phyloP scores from a whole-genome alignment of 2,113 vertebrate species.

The Piaya cayana region DNA sequence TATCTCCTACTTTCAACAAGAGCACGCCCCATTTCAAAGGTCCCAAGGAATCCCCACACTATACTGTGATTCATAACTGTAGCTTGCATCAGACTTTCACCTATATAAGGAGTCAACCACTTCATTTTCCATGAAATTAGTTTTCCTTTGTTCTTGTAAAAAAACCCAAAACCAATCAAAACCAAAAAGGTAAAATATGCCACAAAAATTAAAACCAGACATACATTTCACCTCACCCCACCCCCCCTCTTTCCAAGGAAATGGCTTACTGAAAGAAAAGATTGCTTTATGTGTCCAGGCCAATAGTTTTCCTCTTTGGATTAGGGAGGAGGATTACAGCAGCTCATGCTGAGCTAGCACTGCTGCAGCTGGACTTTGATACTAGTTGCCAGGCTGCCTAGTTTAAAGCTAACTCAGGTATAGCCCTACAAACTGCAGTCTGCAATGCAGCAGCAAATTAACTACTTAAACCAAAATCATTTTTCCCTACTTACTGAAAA shows the following conservation, averaged over 20 bases:
- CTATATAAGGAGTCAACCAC: not conserved
- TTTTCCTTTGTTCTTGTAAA: not conserved
- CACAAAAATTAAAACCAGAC: not conserved
- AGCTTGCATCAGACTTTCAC: not conserved
- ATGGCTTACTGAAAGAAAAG: not conserved
- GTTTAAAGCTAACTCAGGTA: not conserved
- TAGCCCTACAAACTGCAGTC: not conserved
- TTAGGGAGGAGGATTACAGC: not conserved
- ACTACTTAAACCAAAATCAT: not conserved
- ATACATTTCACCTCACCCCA: not conserved
- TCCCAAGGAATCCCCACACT: not conserved
- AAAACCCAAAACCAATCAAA: no score
- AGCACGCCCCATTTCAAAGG: not conserved
- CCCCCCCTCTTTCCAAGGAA: not conserved
- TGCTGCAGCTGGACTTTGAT: not conserved
- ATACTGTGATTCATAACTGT: rapidly evolving
- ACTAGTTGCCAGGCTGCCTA: not conserved
- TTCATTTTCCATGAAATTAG: not conserved
- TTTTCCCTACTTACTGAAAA: not conserved
- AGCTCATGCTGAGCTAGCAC: not conserved
- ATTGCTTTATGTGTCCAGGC: not conserved
- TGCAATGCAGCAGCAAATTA: constrained; percentile 39
- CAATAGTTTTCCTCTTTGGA: not conserved
- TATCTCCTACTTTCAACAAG: not conserved
- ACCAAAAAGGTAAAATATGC: not conserved